Percentiles rank a stretch among this genome's conserved stretches.
Evolutionary conservation across 2,888 invertebrate genomes (phyloP).

Genomic region (Lacanobia wlatinum): DNA sequence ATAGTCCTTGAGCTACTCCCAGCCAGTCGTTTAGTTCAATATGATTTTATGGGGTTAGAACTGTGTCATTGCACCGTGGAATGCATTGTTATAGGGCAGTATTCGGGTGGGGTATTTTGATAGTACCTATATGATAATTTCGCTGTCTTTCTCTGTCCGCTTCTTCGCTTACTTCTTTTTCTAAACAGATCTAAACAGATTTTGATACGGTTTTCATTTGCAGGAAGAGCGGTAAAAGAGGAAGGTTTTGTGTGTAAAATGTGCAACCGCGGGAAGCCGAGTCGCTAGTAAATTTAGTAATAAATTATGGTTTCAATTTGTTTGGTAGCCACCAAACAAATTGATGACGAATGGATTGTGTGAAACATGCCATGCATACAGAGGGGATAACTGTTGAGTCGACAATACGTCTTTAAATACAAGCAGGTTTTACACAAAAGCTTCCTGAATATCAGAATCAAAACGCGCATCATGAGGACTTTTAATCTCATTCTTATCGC

Average conservation of each 20-base stretch:
- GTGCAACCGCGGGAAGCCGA: background rate
- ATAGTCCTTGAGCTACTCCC: conserved; percentile 35
- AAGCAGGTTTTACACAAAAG: background rate
- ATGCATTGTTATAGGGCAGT: background rate
- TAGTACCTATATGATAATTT: too few relatives aligned
- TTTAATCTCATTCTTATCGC: conserved; percentile 33
- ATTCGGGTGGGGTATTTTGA: background rate
- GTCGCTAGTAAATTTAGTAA: background rate
- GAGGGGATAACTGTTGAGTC: too few relatives aligned
- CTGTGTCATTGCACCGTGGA: conserved; percentile 22
- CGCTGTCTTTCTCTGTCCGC: too few relatives aligned
- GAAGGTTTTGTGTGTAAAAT: background rate
- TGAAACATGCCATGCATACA: too few relatives aligned
- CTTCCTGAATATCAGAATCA: background rate
- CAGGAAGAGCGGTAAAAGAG: background rate
- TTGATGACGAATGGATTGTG: too few relatives aligned
- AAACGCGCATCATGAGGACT: conserved; percentile 1
- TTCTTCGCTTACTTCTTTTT: background rate
- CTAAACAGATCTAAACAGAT: background rate
- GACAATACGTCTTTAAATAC: background rate
- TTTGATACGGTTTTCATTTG: background rate
- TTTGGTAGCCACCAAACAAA: too few relatives aligned
- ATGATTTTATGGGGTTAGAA: conserved; percentile 16
- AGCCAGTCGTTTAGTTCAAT: conserved; percentile 9
- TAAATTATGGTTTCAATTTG: too few relatives aligned